A percentile compares a stretch with the other conserved stretches of the same genome.
Conservation (phyloP, 2,113 vertebrate genomes). For the Atlantisia rogersi region DNA sequence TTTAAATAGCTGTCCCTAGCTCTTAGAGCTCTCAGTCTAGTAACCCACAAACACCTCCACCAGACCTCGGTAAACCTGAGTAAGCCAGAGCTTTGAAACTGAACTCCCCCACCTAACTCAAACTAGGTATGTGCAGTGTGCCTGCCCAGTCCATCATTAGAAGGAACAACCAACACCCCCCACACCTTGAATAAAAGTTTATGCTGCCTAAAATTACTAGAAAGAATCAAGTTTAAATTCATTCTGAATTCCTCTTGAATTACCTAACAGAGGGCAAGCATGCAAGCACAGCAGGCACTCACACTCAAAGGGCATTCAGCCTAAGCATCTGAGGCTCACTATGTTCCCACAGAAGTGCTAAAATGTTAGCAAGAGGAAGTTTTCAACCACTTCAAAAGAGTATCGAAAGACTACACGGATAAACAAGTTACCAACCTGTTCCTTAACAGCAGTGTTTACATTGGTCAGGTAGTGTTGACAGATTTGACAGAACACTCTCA, state of each 20-base stretch:
- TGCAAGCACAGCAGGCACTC: not conserved
- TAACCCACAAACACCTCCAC: not conserved
- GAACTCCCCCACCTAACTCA: not conserved
- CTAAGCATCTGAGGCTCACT: not conserved
- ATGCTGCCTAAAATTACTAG: not conserved
- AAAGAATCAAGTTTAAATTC: not conserved
- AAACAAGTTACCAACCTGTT: slow-evolving; percentile 85
- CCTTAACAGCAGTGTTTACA: slow-evolving; percentile 97
- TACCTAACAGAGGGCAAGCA: not conserved
- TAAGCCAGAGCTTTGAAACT: not conserved
- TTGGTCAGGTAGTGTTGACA: slow-evolving; percentile 99
- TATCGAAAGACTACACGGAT: not conserved
- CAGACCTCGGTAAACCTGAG: not conserved
- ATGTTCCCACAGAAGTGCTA: not conserved
- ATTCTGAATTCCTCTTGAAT: not conserved
- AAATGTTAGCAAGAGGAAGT: not conserved
- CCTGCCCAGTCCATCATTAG: too few relatives aligned
- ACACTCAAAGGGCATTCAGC: not conserved
- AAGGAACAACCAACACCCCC: not conserved
- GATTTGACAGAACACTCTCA: slow-evolving; percentile 98
- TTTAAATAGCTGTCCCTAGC: not conserved
- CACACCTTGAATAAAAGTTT: not conserved
- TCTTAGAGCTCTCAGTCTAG: not conserved
- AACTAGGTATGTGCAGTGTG: not conserved
- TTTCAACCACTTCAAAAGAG: not conserved